Conservation (phyloP, 1,140 invertebrate genomes). For the Cataglyphis hispanica region DNA sequence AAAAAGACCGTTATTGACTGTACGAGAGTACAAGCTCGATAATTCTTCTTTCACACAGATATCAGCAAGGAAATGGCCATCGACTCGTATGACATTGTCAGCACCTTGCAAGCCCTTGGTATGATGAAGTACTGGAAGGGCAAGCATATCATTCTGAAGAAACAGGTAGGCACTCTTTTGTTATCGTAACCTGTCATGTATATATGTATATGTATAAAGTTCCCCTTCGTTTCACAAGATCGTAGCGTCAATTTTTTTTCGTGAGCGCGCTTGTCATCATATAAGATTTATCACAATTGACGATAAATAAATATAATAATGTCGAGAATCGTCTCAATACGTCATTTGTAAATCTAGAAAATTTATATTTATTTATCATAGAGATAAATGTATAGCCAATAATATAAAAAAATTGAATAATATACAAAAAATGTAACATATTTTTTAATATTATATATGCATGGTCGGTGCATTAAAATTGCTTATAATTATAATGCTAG, state of each 20-base stretch:
- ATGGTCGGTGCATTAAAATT: too few relatives aligned
- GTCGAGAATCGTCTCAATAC: neutral
- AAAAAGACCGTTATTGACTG: conserved; percentile 14
- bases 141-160: conserved; percentile 98
- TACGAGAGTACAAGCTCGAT: neutral
- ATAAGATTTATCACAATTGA: conserved; percentile 26
- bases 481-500: too few relatives aligned
- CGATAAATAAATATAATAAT: neutral
- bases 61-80: conserved; percentile 97
- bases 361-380: neutral
- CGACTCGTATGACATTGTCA: conserved; percentile 98
- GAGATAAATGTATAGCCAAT: neutral
- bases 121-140: conserved; percentile 99
- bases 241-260: conserved; percentile 21
- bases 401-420: neutral
- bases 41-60: conserved; percentile 85
- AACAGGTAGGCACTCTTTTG: conserved; percentile 89
- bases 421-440: neutral
- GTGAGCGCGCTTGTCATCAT: neutral
- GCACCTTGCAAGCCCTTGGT: conserved; percentile 97
- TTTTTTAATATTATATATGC: too few relatives aligned
- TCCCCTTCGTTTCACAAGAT: conserved; percentile 26
- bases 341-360: neutral
- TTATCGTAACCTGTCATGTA: conserved; percentile 34
- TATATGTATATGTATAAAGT: neutral